Percentiles rank a stretch among this genome's conserved stretches.
phyloP scores from a whole-genome alignment of 2,113 vertebrate species.

The Lophochroa leadbeateri region DNA sequence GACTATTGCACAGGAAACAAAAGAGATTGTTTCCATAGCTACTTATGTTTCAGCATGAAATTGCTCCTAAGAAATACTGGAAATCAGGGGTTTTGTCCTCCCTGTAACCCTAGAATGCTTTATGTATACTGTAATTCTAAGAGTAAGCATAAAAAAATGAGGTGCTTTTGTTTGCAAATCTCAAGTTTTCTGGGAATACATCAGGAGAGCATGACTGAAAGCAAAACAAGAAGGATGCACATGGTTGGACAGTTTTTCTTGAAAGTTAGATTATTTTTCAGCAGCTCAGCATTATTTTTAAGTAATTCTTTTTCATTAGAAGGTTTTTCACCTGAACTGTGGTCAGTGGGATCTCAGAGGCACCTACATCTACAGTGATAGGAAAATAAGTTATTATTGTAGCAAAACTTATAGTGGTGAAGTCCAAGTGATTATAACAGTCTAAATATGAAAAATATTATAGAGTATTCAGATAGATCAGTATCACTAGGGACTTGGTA shows the following conservation, averaged over 20 bases:
- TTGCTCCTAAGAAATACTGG: background rate
- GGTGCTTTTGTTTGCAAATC: background rate
- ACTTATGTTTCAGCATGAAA: background rate
- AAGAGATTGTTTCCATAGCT: constrained; percentile 15
- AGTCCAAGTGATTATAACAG: background rate
- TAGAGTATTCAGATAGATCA: background rate
- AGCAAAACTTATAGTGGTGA: background rate
- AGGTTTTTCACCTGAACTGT: background rate
- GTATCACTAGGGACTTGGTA: background rate
- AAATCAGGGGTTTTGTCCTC: background rate
- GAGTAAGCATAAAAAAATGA: background rate
- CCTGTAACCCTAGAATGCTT: background rate
- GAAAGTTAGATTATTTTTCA: constrained; percentile 2
- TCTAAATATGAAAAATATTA: background rate
- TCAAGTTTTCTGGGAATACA: background rate
- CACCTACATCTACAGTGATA: background rate
- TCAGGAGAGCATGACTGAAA: background rate
- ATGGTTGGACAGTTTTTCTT: background rate
- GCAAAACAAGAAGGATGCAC: background rate
- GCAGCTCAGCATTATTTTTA: background rate
- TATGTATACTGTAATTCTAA: background rate
- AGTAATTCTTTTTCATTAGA: background rate
- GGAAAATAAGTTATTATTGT: background rate
- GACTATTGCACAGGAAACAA: background rate
- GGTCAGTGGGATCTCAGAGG: background rate